A percentile compares a stretch with the other conserved stretches of the same genome.
These are phyloP conservation scores for Lasius fuliginosus DNA, from an alignment of 2,888 invertebrate genomes.

Conservation along the genomic window DNA sequence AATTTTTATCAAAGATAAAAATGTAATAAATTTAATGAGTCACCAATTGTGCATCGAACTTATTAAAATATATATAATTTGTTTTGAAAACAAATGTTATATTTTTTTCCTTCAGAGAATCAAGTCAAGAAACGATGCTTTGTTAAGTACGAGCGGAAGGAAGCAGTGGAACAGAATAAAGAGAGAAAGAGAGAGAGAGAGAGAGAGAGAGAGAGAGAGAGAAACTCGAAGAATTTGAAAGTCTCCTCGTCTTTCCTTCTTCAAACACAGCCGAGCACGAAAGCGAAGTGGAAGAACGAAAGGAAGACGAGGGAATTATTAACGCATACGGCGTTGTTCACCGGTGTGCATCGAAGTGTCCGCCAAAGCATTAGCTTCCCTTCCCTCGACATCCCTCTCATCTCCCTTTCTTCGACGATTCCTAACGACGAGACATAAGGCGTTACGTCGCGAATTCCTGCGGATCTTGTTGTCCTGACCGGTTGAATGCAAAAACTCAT, in stretches of 20 bases:
- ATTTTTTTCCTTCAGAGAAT: background rate
- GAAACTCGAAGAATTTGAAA: background rate
- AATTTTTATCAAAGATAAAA: background rate
- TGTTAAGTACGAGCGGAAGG: slow-evolving; percentile 17
- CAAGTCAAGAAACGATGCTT: background rate
- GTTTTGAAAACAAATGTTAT: background rate
- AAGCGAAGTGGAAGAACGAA: slow-evolving; percentile 71
- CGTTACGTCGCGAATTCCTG: slow-evolving; percentile 57
- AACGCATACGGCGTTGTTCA: slow-evolving; percentile 72
- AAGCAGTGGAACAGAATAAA: slow-evolving; percentile 2
- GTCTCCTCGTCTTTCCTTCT: slow-evolving; percentile 50
- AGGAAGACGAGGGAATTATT: slow-evolving; percentile 75
- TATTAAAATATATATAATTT: background rate
- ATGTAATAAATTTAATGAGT: background rate
- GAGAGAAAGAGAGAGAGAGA: background rate
- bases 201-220: background rate
- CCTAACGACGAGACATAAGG: slow-evolving; percentile 44
- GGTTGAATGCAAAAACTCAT: slow-evolving; percentile 25
- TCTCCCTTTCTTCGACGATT: slow-evolving; percentile 22
- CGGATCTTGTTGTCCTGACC: slow-evolving; percentile 41
- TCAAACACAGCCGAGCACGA: slow-evolving; percentile 67
- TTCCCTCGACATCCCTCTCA: slow-evolving; percentile 46
- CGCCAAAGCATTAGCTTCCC: slow-evolving; percentile 57
- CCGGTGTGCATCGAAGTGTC: slow-evolving; percentile 78
- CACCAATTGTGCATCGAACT: background rate